Conservation (phyloP, 2,113 vertebrate genomes). For the Paracanthobrama guichenoti region DNA sequence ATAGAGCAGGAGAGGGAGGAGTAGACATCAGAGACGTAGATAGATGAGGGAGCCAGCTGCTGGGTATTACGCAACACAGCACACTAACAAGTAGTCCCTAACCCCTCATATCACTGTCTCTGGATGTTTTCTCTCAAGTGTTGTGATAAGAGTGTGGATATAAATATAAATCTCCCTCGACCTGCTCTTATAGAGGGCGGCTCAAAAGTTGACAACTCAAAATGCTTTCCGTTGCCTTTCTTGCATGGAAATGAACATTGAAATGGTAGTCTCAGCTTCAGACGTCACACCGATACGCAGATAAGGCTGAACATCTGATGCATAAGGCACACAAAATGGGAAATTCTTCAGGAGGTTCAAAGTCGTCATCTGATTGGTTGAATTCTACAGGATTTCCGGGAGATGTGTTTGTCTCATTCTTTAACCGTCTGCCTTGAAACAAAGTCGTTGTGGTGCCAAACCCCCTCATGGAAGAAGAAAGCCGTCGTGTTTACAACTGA, state of each 20-base stretch:
- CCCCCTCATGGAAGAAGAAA: too few relatives aligned
- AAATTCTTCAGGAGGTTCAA: too few relatives aligned
- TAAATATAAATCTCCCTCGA: background rate
- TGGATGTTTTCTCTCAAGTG: background rate
- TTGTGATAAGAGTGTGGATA: background rate
- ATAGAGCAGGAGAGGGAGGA: background rate
- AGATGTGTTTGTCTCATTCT: too few relatives aligned
- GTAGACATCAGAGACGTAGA: background rate
- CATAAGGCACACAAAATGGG: too few relatives aligned
- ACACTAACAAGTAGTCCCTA: constrained; percentile 9
- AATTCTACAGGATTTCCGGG: background rate
- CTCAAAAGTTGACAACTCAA: background rate
- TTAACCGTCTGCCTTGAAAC: too few relatives aligned
- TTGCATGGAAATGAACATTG: background rate
- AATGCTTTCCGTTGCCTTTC: background rate
- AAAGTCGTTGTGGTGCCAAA: too few relatives aligned
- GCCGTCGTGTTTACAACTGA: too few relatives aligned
- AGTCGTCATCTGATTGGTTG: background rate
- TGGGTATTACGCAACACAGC: constrained; percentile 30
- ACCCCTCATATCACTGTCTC: background rate
- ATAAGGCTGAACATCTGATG: too few relatives aligned
- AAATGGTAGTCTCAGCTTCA: background rate
- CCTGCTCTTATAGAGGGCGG: background rate
- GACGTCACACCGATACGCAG: too few relatives aligned
- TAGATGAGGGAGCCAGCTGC: constrained; percentile 26